These are phyloP conservation scores for Spondyliosoma cantharus DNA, from an alignment of 2,797 vertebrate genomes.

Conservation along the genomic window DNA sequence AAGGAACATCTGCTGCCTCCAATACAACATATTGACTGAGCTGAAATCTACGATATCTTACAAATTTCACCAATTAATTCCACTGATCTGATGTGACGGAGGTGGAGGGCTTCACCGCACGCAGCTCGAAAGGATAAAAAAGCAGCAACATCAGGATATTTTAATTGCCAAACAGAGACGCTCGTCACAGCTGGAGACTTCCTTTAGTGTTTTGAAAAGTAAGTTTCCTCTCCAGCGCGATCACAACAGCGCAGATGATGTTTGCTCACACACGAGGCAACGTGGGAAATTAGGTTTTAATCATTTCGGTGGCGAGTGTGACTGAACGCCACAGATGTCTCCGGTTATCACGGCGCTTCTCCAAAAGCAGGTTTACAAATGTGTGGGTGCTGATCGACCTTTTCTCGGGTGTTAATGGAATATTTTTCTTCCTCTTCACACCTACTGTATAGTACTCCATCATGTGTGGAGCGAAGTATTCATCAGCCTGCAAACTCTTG, in stretches of 20 bases:
- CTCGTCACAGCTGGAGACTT: constrained; percentile 53
- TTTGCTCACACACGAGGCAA: constrained; percentile 53
- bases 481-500: background rate
- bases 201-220: constrained; percentile 20
- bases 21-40: constrained; percentile 12
- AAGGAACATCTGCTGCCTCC: constrained; percentile 52
- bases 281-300: constrained; percentile 38
- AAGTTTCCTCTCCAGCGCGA: constrained; percentile 27
- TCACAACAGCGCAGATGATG: constrained; percentile 38
- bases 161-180: constrained; percentile 12
- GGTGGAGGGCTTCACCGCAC: background rate
- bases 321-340: constrained; percentile 40
- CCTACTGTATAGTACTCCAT: background rate
- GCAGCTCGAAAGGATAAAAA: constrained; percentile 13
- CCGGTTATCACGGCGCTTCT: constrained; percentile 12
- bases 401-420: constrained; percentile 14
- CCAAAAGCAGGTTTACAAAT: constrained; percentile 4
- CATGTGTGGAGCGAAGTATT: no score
- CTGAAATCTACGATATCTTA: constrained; percentile 13
- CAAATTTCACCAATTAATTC: constrained; percentile 23
- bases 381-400: constrained; percentile 26
- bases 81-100: constrained; percentile 1
- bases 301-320: background rate
- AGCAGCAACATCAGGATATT: constrained; percentile 4
- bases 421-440: constrained; percentile 13